Conservation (phyloP, 2,797 vertebrate species). For the Microcaecilia unicolor region DNA sequence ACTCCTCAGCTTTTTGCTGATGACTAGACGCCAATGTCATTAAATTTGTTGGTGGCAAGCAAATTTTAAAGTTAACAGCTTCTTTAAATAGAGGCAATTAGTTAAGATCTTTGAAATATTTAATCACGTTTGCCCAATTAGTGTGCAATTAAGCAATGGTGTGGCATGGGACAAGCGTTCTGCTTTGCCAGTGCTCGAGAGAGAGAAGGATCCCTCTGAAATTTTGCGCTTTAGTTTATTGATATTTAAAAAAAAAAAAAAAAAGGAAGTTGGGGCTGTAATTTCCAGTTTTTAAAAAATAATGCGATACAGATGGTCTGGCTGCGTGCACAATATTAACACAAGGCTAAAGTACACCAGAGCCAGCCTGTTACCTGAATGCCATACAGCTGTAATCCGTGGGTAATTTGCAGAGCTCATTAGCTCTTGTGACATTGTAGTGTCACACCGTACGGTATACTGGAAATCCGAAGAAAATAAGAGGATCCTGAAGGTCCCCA, state of each 20-base stretch:
- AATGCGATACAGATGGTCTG: constrained; percentile 71
- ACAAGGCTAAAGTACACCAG: constrained; percentile 71
- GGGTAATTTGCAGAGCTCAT: constrained; percentile 62
- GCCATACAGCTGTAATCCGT: constrained; percentile 69
- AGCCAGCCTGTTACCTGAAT: constrained; percentile 70
- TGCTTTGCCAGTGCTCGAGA: constrained; percentile 59
- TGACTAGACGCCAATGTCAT: constrained; percentile 84
- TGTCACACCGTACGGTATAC: constrained; percentile 28
- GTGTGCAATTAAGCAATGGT: constrained; percentile 75
- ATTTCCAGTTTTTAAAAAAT: constrained; percentile 78
- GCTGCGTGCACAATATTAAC: constrained; percentile 74
- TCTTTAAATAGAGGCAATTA: constrained; percentile 97
- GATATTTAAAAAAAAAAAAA: constrained; percentile 78
- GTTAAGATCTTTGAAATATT: constrained; percentile 96
- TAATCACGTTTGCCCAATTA: constrained; percentile 99
- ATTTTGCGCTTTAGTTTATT: constrained; percentile 76
- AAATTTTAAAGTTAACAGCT: constrained; percentile 93
- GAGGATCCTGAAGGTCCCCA: constrained; percentile 20
- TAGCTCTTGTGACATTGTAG: constrained; percentile 48
- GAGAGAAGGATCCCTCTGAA: constrained; percentile 69
- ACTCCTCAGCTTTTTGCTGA: constrained; percentile 89
- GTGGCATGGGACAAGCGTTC: constrained; percentile 70
- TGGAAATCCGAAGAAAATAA: constrained; percentile 24
- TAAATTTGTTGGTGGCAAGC: constrained; percentile 90
- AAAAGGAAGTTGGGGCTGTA: constrained; percentile 75